A percentile compares a stretch with the other conserved stretches of the same genome.
These are phyloP conservation scores for Drosophila ercepeae DNA, from an alignment of 1,140 invertebrate genomes.

Conservation along the genomic window DNA sequence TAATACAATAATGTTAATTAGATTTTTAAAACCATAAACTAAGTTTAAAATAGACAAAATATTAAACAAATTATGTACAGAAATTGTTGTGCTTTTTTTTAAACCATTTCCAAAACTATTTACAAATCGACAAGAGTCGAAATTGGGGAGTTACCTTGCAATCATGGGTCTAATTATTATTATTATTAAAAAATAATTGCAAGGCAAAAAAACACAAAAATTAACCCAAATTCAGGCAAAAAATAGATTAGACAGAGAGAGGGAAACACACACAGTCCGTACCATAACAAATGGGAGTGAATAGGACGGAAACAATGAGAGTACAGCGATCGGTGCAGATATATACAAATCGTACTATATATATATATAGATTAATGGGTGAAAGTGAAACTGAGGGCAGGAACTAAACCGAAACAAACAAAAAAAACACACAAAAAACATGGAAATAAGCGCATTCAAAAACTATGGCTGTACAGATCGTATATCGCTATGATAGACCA, in stretches of 20 bases:
- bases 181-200: not conserved
- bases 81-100: not conserved
- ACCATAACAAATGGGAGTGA: not conserved
- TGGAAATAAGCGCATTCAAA: constrained; percentile 43
- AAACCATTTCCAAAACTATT: constrained; percentile 9
- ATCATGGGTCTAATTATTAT: not conserved
- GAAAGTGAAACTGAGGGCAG: not conserved
- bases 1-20: not conserved
- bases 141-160: not conserved
- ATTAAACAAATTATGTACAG: not conserved
- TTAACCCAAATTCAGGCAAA: constrained; percentile 4
- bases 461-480: constrained; percentile 28
- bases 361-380: not conserved
- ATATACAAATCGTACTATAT: constrained; percentile 1
- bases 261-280: not conserved
- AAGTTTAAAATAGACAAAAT: not conserved
- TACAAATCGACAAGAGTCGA: not conserved
- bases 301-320: not conserved
- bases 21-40: no score
- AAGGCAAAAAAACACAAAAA: not conserved
- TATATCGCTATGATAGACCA: constrained; percentile 8
- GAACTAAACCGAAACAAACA: constrained; percentile 4
- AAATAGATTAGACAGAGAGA: constrained; percentile 22
- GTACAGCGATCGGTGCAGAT: constrained; percentile 2
- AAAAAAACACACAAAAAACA: constrained; percentile 18